Evolutionary conservation across 2,113 vertebrate genomes (phyloP).

Genomic region (Rhadina sibilatrix): DNA sequence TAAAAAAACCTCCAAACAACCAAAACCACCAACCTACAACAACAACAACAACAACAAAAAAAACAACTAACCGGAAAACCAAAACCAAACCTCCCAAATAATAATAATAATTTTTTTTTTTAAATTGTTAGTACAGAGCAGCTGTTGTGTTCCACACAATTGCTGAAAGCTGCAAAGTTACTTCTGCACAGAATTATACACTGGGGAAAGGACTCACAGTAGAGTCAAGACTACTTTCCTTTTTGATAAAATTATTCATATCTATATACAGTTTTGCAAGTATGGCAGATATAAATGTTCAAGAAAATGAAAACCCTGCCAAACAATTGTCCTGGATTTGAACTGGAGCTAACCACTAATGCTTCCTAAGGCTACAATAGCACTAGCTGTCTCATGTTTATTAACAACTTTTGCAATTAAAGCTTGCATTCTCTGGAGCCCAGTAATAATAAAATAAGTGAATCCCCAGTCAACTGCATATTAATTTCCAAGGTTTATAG

Average conservation of each 20-base stretch:
- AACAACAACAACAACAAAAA: neutral
- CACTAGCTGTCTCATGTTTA: neutral
- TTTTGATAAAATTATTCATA: neutral
- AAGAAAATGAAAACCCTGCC: neutral
- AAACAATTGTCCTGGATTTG: neutral
- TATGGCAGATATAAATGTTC: neutral
- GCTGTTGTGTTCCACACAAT: neutral
- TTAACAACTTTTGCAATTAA: neutral
- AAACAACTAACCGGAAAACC: neutral
- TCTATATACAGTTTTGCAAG: neutral
- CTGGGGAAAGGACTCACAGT: neutral
- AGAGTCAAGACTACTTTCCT: neutral
- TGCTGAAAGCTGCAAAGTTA: neutral
- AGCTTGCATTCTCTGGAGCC: neutral
- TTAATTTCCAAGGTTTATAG: neutral
- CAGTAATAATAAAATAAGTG: neutral
- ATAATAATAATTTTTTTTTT: no score
- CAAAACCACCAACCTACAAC: neutral
- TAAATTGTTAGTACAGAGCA: neutral
- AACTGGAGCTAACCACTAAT: neutral
- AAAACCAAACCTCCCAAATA: neutral
- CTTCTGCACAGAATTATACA: neutral
- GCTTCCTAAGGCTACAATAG: neutral
- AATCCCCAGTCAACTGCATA: neutral
- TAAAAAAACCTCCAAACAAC: neutral